Conservation (phyloP, 35 echinoderm and acorn worm genomes). For the Antedon bifida region DNA sequence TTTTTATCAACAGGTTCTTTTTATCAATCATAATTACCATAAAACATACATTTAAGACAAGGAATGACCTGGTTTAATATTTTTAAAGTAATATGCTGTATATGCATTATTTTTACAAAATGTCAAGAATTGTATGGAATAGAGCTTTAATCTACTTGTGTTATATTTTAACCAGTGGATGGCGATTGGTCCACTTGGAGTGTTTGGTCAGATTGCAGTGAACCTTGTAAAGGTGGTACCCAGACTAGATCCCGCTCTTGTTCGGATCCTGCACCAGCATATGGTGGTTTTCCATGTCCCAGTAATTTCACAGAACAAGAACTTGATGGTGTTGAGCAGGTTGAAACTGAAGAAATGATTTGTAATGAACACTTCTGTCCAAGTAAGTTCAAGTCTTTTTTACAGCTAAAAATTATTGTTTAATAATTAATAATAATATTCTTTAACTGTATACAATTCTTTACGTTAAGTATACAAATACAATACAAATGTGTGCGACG, state of each 20-base stretch:
- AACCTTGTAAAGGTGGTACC: conserved; percentile 33
- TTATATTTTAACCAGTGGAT: no score
- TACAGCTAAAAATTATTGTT: not conserved
- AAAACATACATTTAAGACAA: no score
- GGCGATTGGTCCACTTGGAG: conserved; percentile 58
- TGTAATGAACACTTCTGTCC: conserved; percentile 48
- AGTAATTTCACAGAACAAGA: conserved; percentile 20
- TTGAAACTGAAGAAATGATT: conserved; percentile 4
- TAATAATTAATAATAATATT: no score
- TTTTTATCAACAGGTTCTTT: not conserved
- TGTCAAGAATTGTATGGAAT: no score
- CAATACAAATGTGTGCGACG: no score
- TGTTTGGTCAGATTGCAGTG: conserved; percentile 49
- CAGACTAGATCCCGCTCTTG: conserved; percentile 54
- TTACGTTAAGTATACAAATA: no score
- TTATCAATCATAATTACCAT: no score
- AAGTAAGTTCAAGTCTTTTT: conserved; percentile 22
- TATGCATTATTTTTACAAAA: no score
- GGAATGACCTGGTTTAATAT: no score
- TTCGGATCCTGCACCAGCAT: conserved; percentile 51
- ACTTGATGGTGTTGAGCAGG: not conserved
- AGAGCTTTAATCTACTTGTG: no score
- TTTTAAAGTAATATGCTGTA: no score
- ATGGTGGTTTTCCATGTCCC: conserved; percentile 44
- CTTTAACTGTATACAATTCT: no score